Base-by-base conservation (phyloP, 1,140 invertebrate species). In the Drosophila cardini region DNA sequence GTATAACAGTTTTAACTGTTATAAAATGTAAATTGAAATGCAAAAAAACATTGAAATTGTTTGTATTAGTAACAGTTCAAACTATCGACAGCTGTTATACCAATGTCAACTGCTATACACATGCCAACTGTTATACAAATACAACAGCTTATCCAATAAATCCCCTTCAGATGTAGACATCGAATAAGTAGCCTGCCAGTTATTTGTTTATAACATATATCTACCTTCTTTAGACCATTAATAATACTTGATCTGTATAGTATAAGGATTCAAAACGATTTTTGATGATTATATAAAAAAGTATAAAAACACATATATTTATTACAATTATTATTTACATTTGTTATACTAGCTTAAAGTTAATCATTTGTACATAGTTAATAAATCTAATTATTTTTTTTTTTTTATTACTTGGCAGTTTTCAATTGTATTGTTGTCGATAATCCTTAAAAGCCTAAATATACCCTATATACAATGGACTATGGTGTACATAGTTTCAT, bases 151-250 rank as follows among this genome's bases (percentile, higher is more conserved):
- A 45, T 26, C 21, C 21, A 43, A 52, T 10, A 53, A 56, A 46
- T 38, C 50, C 15, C 43, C 21, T 55, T 62, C 55, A 76, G 42
- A 48, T 48, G 13, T 67, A 58, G 34, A 67, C 58, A 75, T 82
- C 75, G 75, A 83, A 82, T 82, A 82, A 74, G 70, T 60, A 62
- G 63, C 72, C 70, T 82, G 79, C 75, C 75, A 69, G 78, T 72
- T 74, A 53, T 10, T 63, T 45, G 38, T 32, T 46, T 46, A 26
- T 45, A 18, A n/a, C 50, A 62, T n/a, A n/a, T 2, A 68, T 30
- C 30, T 9, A 30, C 9, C 55, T 65, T 34, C 32, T 56, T 32
- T 65, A 56, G 40, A 26, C 9, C 40, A 32, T 38, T 46, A 45
- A n/a, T 2, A 34, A 34, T 38, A 50, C 21, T n/a, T n/a, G n/a